These are phyloP conservation scores for Dysmachus trigonus DNA, from an alignment of 2,888 invertebrate species.

Conservation along the genomic window DNA sequence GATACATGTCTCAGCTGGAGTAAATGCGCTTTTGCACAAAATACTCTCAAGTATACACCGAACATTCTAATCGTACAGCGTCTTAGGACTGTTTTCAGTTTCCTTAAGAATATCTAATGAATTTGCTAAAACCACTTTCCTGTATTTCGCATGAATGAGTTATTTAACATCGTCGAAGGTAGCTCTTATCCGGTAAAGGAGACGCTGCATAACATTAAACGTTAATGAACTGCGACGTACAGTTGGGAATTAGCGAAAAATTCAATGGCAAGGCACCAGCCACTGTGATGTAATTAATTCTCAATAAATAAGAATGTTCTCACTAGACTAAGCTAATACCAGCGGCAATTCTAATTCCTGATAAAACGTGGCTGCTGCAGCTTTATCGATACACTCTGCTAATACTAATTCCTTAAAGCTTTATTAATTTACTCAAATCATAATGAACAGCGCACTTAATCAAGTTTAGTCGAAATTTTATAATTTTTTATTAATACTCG, in stretches of 20 bases:
- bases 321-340: background rate
- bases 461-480: background rate
- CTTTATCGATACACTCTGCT: background rate
- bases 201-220: background rate
- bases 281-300: background rate
- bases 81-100: constrained; percentile 47
- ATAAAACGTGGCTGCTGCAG: background rate
- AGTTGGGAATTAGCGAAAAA: background rate
- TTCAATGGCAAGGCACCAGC: background rate
- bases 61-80: constrained; percentile 47
- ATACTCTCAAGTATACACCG: constrained; percentile 21
- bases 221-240: background rate
- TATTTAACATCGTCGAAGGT: constrained; percentile 1
- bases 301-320: background rate
- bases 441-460: background rate
- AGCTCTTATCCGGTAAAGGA: background rate
- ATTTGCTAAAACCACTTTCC: constrained; percentile 45
- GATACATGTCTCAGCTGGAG: constrained; percentile 37
- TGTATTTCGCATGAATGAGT: constrained; percentile 41
- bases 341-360: background rate
- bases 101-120: constrained; percentile 49
- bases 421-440: background rate
- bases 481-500: too few relatives aligned
- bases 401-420: background rate
- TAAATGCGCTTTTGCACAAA: constrained; percentile 47